These are phyloP conservation scores for Hedya salicella DNA, from an alignment of 2,888 invertebrate species.

Conservation along the genomic window DNA sequence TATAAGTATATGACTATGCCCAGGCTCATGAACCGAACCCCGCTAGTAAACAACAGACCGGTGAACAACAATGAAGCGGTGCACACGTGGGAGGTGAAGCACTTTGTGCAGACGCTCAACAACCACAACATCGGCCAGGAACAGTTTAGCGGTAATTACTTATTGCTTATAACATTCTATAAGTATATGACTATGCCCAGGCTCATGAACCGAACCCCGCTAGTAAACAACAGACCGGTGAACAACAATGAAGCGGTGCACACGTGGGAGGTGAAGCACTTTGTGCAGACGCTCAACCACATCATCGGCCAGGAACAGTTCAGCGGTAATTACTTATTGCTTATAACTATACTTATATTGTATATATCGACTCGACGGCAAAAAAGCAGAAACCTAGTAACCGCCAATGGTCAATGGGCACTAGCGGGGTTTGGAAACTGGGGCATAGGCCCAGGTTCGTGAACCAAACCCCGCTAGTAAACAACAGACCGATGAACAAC, in stretches of 20 bases:
- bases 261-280: conserved; percentile 67
- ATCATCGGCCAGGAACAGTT: conserved; percentile 67
- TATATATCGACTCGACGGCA: no score
- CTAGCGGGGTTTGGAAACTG: no score
- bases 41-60: conserved; percentile 58
- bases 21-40: conserved; percentile 73
- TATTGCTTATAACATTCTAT: no score
- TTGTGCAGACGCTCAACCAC: conserved; percentile 69
- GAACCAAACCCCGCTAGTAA: conserved; percentile 65
- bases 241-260: conserved; percentile 62
- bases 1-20: no score
- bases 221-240: conserved; percentile 59
- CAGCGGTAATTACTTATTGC: conserved; percentile 53
- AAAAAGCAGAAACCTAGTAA: no score
- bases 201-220: conserved; percentile 69
- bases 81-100: conserved; percentile 64
- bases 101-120: conserved; percentile 68
- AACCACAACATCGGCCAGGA: conserved; percentile 70
- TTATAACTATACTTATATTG: no score
- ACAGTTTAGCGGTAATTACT: conserved; percentile 59
- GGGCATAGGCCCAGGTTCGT: conserved; percentile 66
- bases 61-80: conserved; percentile 62
- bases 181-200: no score
- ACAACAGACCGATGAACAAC: conserved; percentile 56
- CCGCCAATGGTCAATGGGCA: no score